These are phyloP conservation scores for Fabriciana adippe DNA, from an alignment of 2,888 invertebrate species.

Conservation along the genomic window DNA sequence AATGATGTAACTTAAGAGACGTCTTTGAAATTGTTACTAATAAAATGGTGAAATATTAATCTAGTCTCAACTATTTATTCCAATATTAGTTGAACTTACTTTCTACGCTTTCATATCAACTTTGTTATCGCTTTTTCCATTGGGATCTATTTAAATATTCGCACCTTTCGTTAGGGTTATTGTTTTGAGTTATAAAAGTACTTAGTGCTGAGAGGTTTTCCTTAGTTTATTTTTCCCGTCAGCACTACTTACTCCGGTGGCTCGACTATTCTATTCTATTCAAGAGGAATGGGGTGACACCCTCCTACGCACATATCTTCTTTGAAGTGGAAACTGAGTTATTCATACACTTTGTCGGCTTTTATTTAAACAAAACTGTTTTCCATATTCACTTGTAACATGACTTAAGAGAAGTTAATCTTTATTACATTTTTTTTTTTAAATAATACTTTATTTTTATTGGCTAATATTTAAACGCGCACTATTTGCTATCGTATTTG, in stretches of 20 bases:
- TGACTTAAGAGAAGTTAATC: conserved; percentile 1
- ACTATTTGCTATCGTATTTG: background rate
- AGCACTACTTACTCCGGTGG: conserved; percentile 61
- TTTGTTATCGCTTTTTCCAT: background rate
- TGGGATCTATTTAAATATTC: background rate
- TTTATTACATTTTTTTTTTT: background rate
- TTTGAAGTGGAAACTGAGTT: conserved; percentile 69
- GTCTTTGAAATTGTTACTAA: no score
- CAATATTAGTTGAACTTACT: background rate
- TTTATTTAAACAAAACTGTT: conserved; percentile 28
- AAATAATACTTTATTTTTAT: background rate
- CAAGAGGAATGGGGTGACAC: conserved; percentile 70
- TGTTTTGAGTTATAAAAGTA: conserved; percentile 10
- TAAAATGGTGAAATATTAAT: background rate
- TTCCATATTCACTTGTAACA: conserved; percentile 10
- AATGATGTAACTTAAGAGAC: no score
- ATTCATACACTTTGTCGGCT: conserved; percentile 44
- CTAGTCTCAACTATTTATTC: background rate
- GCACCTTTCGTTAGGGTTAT: conserved; percentile 4
- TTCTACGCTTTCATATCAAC: background rate
- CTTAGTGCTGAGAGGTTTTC: conserved; percentile 38
- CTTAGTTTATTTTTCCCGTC: conserved; percentile 48
- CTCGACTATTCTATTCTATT: conserved; percentile 68
- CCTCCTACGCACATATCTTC: conserved; percentile 70
- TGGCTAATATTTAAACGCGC: background rate